Conservation (phyloP, 2,888 invertebrate genomes). For the Drosophila seclusa region DNA sequence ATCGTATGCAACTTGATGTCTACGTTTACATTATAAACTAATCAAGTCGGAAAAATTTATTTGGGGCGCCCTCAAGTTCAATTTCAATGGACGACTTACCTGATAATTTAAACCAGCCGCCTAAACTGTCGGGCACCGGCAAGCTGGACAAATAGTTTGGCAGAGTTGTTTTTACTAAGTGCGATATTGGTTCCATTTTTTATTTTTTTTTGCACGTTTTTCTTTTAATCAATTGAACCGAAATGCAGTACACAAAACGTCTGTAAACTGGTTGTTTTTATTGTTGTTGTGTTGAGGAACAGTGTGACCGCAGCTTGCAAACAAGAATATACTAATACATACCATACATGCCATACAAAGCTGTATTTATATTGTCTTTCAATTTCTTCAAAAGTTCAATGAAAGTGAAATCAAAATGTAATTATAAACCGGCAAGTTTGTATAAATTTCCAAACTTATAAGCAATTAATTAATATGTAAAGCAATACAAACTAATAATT, state of each 20-base stretch:
- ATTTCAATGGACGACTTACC: constrained; percentile 86
- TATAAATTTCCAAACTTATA: too few relatives aligned
- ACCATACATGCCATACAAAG: neutral
- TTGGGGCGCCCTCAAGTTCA: constrained; percentile 39
- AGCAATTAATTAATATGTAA: neutral
- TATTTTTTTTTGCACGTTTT: constrained; percentile 78
- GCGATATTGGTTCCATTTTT: constrained; percentile 91
- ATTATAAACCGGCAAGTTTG: neutral
- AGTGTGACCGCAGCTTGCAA: constrained; percentile 8
- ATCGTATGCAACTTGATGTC: neutral
- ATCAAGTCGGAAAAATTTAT: constrained; percentile 4
- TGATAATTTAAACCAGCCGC: constrained; percentile 94
- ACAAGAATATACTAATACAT: neutral
- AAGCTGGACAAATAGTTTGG: constrained; percentile 93
- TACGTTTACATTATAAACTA: constrained; percentile 17
- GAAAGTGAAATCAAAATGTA: neutral
- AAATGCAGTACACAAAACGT: constrained; percentile 35
- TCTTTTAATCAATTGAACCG: constrained; percentile 16
- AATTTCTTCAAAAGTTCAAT: neutral
- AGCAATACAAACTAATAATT: neutral
- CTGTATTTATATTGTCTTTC: neutral
- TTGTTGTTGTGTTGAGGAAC: constrained; percentile 21
- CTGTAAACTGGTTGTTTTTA: constrained; percentile 11
- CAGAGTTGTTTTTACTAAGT: constrained; percentile 91
- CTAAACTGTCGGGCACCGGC: constrained; percentile 93